Percentiles rank a stretch among this genome's conserved stretches.
Evolutionary conservation across 2,888 invertebrate genomes (phyloP).

Genomic region (Monopis laevigella): DNA sequence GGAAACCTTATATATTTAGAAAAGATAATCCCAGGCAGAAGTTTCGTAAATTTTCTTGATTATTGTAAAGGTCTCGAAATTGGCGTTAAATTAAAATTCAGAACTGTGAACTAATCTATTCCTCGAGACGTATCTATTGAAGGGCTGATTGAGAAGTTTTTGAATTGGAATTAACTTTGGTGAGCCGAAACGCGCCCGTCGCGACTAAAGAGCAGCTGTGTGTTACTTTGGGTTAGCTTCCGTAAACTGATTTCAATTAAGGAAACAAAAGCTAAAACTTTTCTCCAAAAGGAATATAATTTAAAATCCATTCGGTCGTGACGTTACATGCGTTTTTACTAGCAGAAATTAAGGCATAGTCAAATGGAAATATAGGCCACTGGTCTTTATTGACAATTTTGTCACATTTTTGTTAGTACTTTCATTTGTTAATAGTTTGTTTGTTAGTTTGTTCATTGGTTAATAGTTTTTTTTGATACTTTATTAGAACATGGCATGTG

Average conservation of each 20-base stretch:
- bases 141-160: conserved; percentile 12
- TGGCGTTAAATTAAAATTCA: conserved; percentile 2
- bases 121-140: conserved; percentile 10
- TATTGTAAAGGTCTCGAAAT: background rate
- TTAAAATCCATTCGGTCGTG: conserved; percentile 7
- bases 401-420: too few relatives aligned
- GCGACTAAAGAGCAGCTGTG: conserved; percentile 44
- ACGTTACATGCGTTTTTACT: too few relatives aligned
- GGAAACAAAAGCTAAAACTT: conserved; percentile 55
- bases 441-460: too few relatives aligned
- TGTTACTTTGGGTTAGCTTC: conserved; percentile 29
- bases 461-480: too few relatives aligned
- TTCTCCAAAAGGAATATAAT: conserved; percentile 47
- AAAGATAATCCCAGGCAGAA: too few relatives aligned
- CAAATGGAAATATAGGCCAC: too few relatives aligned
- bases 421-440: too few relatives aligned
- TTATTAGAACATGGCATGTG: too few relatives aligned
- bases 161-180: conserved; percentile 10
- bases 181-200: conserved; percentile 22
- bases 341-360: too few relatives aligned
- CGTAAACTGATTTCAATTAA: conserved; percentile 56
- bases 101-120: conserved; percentile 8
- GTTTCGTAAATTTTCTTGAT: background rate
- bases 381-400: too few relatives aligned
- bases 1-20: background rate